phyloP scores from a whole-genome alignment of 2,797 vertebrate genomes.

The Semaprochilodus insignis region DNA sequence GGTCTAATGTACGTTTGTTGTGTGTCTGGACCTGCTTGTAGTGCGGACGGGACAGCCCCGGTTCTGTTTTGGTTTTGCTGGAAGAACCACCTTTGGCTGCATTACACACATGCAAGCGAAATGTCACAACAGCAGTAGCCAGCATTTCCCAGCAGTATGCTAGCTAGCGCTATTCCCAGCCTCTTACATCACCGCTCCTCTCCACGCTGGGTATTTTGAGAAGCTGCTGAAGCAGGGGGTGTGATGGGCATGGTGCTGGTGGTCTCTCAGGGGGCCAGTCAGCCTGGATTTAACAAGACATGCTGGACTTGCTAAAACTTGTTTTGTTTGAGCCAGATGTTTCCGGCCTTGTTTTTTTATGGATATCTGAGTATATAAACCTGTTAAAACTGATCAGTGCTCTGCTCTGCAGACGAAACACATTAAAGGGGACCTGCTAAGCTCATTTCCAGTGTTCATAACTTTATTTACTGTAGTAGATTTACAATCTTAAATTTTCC shows the following conservation, averaged over 20 bases:
- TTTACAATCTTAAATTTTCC: too few relatives aligned
- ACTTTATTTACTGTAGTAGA: too few relatives aligned
- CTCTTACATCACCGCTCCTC: constrained; percentile 50
- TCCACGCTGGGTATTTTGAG: constrained; percentile 67
- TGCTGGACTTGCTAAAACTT: not conserved
- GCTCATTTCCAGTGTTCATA: too few relatives aligned
- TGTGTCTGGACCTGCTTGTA: too few relatives aligned
- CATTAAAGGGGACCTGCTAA: too few relatives aligned
- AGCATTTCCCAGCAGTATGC: constrained; percentile 23
- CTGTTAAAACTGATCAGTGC: not conserved
- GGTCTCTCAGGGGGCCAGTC: not conserved
- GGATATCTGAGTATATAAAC: not conserved
- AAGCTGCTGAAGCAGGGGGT: constrained; percentile 45
- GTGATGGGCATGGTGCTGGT: not conserved
- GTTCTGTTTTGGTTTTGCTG: not conserved
- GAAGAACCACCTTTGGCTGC: not conserved
- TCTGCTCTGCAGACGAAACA: not conserved
- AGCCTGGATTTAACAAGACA: not conserved
- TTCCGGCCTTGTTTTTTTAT: not conserved
- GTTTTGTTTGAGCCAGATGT: not conserved
- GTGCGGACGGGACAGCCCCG: not conserved
- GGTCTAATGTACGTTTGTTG: not conserved
- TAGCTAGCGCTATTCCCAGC: constrained; percentile 62
- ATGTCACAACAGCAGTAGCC: constrained; percentile 1
- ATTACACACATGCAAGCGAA: constrained; percentile 1